Conservation (phyloP, 2,888 invertebrate species). For the Tetrapedia diversipes region DNA sequence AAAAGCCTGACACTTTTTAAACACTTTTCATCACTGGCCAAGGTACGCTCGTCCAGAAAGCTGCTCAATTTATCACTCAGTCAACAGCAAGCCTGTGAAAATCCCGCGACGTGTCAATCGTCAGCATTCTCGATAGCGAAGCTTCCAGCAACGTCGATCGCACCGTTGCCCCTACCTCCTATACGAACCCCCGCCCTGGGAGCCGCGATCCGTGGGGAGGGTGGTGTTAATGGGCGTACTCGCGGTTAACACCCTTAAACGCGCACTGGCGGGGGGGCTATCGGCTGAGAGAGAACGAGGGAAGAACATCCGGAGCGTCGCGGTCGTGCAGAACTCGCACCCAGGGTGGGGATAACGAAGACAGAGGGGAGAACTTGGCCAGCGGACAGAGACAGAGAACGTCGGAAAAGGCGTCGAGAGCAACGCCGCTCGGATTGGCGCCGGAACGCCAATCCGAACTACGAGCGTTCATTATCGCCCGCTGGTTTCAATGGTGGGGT, state of each 20-base stretch:
- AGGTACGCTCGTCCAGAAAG: neutral
- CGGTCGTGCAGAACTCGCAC: neutral
- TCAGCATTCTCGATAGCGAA: conserved; percentile 53
- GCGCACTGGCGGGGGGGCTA: conserved; percentile 56
- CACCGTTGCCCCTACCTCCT: conserved; percentile 26
- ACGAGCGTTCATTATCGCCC: conserved; percentile 81
- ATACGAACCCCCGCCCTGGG: conserved; percentile 47
- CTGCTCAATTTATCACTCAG: neutral
- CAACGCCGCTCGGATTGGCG: conserved; percentile 83
- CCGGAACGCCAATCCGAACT: conserved; percentile 82
- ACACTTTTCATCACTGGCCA: neutral
- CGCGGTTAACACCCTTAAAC: conserved; percentile 82
- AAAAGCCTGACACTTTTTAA: neutral
- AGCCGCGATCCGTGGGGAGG: conserved; percentile 59
- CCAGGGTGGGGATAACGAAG: conserved; percentile 51
- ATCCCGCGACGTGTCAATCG: conserved; percentile 60
- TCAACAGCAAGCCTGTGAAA: conserved; percentile 42
- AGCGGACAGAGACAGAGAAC: conserved; percentile 67
- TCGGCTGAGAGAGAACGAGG: conserved; percentile 13
- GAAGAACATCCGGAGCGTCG: conserved; percentile 44
- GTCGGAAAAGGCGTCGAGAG: conserved; percentile 84
- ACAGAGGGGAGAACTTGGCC: conserved; percentile 26
- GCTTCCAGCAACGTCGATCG: conserved; percentile 64
- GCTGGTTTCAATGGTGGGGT: conserved; percentile 75
- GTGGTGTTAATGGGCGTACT: conserved; percentile 83